Evolutionary conservation across 1,140 invertebrate species (phyloP).

Genomic region (Stratiolaelaps scimitus): DNA sequence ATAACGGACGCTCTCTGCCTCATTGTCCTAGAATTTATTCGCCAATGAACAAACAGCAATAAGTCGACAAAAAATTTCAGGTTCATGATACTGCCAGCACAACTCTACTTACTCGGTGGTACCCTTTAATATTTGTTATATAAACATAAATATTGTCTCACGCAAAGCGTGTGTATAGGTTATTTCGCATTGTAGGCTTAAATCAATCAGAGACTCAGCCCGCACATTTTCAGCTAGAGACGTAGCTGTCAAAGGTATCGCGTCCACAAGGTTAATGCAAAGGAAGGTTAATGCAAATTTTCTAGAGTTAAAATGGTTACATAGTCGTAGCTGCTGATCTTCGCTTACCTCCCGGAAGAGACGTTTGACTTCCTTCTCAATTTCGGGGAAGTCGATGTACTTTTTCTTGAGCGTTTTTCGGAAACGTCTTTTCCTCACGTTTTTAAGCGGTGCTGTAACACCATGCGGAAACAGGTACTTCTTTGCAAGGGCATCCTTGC

Average conservation of each 20-base stretch:
- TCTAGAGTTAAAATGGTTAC: too few relatives aligned
- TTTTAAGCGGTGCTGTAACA: constrained; percentile 83
- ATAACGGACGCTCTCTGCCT: constrained; percentile 76
- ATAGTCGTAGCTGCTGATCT: constrained; percentile 37
- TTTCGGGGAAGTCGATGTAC: constrained; percentile 89
- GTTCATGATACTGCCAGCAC: too few relatives aligned
- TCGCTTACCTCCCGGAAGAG: constrained; percentile 53
- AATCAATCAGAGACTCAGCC: too few relatives aligned
- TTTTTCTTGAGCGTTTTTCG: constrained; percentile 92
- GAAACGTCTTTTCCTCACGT: constrained; percentile 80
- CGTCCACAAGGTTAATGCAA: too few relatives aligned
- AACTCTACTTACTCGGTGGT: neutral
- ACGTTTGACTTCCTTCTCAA: constrained; percentile 88
- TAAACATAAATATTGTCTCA: too few relatives aligned
- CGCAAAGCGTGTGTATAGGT: too few relatives aligned
- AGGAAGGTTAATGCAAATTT: too few relatives aligned
- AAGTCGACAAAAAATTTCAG: too few relatives aligned
- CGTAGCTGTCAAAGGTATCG: too few relatives aligned
- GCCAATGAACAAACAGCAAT: too few relatives aligned
- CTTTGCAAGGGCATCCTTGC: constrained; percentile 45
- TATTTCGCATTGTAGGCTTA: too few relatives aligned
- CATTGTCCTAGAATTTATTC: constrained; percentile 53
- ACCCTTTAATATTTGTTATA: neutral
- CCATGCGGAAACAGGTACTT: constrained; percentile 88
- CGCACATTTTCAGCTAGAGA: too few relatives aligned